Conservation (phyloP, 2,113 vertebrate genomes). For the Elephantulus edwardii region DNA sequence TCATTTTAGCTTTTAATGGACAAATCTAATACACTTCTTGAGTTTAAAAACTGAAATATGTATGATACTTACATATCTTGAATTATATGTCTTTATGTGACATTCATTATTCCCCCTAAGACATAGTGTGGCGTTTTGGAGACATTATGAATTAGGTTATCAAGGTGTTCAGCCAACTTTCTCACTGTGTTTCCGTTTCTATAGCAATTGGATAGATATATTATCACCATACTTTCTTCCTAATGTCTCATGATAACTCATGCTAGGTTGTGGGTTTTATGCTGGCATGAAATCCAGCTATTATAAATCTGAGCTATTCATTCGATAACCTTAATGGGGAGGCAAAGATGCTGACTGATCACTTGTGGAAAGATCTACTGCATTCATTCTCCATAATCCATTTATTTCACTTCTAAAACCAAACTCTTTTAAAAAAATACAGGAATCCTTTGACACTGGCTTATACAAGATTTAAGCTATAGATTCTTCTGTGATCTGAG, state of each 20-base stretch:
- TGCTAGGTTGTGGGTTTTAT: slow-evolving; percentile 64
- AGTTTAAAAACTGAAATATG: slow-evolving; percentile 62
- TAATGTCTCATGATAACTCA: slow-evolving; percentile 70
- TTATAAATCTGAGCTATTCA: slow-evolving; percentile 73
- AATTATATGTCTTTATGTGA: slow-evolving; percentile 56
- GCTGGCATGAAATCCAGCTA: slow-evolving; percentile 64
- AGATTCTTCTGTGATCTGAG: not conserved
- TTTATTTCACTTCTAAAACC: slow-evolving; percentile 63
- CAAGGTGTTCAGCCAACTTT: slow-evolving; percentile 63
- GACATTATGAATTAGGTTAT: slow-evolving; percentile 72
- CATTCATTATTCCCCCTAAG: slow-evolving; percentile 57
- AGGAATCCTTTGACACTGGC: slow-evolving; percentile 37
- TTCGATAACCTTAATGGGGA: slow-evolving; percentile 58
- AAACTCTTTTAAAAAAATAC: slow-evolving; percentile 39
- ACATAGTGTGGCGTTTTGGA: slow-evolving; percentile 53
- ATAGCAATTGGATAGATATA: slow-evolving; percentile 65
- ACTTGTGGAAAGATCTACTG: slow-evolving; percentile 61
- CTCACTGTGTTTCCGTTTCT: slow-evolving; percentile 60
- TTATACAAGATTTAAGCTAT: slow-evolving; percentile 34
- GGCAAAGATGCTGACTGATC: slow-evolving; percentile 72
- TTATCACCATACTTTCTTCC: slow-evolving; percentile 52
- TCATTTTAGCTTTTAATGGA: slow-evolving; percentile 49
- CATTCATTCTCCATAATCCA: slow-evolving; percentile 57
- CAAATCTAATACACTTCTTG: slow-evolving; percentile 15
- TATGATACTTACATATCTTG: slow-evolving; percentile 43